Evolutionary conservation across 2,888 invertebrate species (phyloP).

Genomic region (Apodemia mormo): DNA sequence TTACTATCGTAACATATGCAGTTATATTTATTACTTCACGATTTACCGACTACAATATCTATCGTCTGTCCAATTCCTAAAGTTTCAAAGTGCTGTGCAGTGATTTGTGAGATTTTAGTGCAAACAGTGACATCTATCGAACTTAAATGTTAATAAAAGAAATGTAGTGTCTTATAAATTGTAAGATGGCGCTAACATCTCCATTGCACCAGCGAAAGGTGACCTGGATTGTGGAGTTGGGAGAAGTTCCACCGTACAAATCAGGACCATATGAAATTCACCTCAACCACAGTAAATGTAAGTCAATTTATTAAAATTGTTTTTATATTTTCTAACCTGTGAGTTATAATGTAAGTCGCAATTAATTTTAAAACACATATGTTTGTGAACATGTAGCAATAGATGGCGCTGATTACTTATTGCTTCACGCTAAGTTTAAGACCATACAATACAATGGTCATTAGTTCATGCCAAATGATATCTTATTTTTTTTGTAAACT

Average conservation of each 20-base stretch:
- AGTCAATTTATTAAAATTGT: constrained; percentile 41
- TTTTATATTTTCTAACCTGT: background rate
- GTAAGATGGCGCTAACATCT: constrained; percentile 56
- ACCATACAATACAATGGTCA: too few relatives aligned
- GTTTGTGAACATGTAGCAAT: background rate
- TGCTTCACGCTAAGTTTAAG: too few relatives aligned
- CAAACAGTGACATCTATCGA: constrained; percentile 37
- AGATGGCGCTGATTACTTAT: background rate
- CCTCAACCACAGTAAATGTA: constrained; percentile 76
- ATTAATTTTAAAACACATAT: too few relatives aligned
- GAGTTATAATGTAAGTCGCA: background rate
- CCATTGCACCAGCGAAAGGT: constrained; percentile 60
- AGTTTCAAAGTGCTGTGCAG: background rate
- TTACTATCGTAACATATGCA: too few relatives aligned
- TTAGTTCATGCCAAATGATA: too few relatives aligned
- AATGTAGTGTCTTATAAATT: constrained; percentile 32
- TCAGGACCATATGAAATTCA: constrained; percentile 75
- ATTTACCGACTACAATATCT: too few relatives aligned
- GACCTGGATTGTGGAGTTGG: constrained; percentile 78
- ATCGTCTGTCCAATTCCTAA: background rate
- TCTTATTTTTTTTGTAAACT: too few relatives aligned
- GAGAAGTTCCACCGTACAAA: constrained; percentile 63
- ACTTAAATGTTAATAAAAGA: background rate
- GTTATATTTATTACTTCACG: too few relatives aligned
- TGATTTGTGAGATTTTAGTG: background rate